Base-by-base conservation (phyloP, 2,888 invertebrate species). In the Lucinisca nassula region DNA sequence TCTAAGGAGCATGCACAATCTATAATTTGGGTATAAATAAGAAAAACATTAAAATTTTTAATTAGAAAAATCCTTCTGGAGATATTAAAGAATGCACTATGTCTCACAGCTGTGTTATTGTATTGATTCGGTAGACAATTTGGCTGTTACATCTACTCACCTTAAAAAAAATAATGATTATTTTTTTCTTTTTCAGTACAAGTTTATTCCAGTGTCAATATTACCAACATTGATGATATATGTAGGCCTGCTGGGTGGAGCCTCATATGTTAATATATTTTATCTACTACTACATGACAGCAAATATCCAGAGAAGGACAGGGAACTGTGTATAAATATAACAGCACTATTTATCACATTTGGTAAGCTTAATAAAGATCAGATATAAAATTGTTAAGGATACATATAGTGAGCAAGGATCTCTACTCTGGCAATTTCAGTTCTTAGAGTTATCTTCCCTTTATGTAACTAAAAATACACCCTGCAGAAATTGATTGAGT, bases 201-300 rank as follows among this genome's bases (percentile, higher is more conserved):
- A 94, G 82, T 93, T 94, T 70, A 80, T 94, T 32, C 94, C 94
- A 8, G 91, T 91, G 17, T 84, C 92, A 8, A 82, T 91, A 4
- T 82, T 94, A 38, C 94, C 94, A 1, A 89, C 92, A 0, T 85
- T 94, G 76, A 94, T 94, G 94, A 85, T 94, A 55, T 93, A 86
- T 82, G 94, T 94, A 27, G 94, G 94, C 0, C 76, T 94, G 45
- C 84, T 94, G 74, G 94, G 94, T 2, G 94, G 94, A 10, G 94
- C 94, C 6, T 93, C 94, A 8, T 94, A 94, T 85, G 94, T 94
- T 35, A 94, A 94, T 82, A 94, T 94, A 30, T 94, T 94, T 81
- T 94, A 93, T 86, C 84, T 91, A 21, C 81, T 94, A 3, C 91
- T 94, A 0, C 88, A 94, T 85, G 93, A 93, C 35, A 79, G 67